A percentile compares a stretch with the other conserved stretches of the same genome.
phyloP scores from a whole-genome alignment of 2,797 vertebrate genomes.

The Iguana delicatissima region DNA sequence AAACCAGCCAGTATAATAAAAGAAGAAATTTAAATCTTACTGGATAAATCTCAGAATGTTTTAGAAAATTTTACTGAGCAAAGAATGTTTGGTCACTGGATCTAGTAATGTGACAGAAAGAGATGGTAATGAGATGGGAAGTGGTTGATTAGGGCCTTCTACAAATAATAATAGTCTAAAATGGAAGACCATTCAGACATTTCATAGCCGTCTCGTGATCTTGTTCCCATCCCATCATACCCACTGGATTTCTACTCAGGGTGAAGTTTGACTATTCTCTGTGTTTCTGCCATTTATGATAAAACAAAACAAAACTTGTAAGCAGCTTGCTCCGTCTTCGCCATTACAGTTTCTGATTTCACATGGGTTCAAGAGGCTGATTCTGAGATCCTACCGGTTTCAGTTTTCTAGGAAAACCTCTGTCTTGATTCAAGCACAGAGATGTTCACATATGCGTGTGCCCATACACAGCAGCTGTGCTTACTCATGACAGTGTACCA shows the following conservation, averaged over 20 bases:
- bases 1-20: constrained; percentile 19
- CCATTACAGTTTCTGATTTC: background rate
- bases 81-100: constrained; percentile 54
- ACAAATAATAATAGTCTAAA: too few relatives aligned
- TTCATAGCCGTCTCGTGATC: too few relatives aligned
- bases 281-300: background rate
- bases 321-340: background rate
- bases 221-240: too few relatives aligned
- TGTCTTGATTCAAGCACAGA: background rate
- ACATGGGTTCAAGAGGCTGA: background rate
- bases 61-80: constrained; percentile 56
- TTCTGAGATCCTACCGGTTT: background rate
- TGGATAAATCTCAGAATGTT: constrained; percentile 47
- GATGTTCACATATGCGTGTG: background rate
- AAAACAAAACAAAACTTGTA: background rate
- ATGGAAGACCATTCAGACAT: too few relatives aligned
- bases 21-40: constrained; percentile 51
- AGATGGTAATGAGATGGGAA: background rate
- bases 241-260: too few relatives aligned
- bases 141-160: too few relatives aligned
- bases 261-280: background rate
- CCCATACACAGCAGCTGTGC: background rate
- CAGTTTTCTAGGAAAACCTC: background rate
- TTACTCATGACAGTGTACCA: background rate
- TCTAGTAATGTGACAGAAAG: background rate